Evolutionary conservation across 92 coral and sea anemone species (phyloP), one percentile per base, ranked within the genome.

Genomic region (Porites evermanni): DNA sequence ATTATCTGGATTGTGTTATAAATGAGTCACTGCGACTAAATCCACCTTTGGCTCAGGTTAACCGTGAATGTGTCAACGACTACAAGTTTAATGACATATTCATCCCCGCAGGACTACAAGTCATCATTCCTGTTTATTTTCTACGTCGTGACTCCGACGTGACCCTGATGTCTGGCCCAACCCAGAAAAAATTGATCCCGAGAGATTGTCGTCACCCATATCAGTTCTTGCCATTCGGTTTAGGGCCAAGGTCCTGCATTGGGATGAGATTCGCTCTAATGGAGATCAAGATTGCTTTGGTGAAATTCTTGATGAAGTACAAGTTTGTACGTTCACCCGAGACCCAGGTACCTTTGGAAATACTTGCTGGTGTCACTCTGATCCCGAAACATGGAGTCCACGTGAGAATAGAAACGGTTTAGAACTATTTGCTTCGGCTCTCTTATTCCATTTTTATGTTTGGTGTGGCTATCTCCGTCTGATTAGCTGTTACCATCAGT

Each of bases 161-260:
- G 93, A 86, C 61, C 80, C 84, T 4, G 93, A 90, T 0, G 90
- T 88, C 5, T 90, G 93, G 90, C 80, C 83, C 12, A 47, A 86
- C 23, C 83, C 81, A 24, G 83, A 81, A 10, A 80, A 86, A 80
- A 86, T 90, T 73, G 90, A 90, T 44, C 93, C 90, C n/a, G 93
- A 90, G 68, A 88, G 94, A 80, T 91, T 91, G 77, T 56, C 91
- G 95, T 61, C 93, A 89, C 67, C 83, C 95, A 67, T 92, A 80
- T 84, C 95, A 89, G 78, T 89, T 80, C 66, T 53, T 92, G 11
- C 93, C 91, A 8, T 92, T 86, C 81, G 95, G 95, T 26, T 90
- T 86, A 24, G 95, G 95, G 65, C 95, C 93, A n/a, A 89, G 94
- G 21, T 79, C 85, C 81, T 91, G 94, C 77, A 91, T 91, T 64